These are phyloP conservation scores for Urocitellus parryii DNA, from an alignment of 2,113 vertebrate genomes.

Conservation along the genomic window DNA sequence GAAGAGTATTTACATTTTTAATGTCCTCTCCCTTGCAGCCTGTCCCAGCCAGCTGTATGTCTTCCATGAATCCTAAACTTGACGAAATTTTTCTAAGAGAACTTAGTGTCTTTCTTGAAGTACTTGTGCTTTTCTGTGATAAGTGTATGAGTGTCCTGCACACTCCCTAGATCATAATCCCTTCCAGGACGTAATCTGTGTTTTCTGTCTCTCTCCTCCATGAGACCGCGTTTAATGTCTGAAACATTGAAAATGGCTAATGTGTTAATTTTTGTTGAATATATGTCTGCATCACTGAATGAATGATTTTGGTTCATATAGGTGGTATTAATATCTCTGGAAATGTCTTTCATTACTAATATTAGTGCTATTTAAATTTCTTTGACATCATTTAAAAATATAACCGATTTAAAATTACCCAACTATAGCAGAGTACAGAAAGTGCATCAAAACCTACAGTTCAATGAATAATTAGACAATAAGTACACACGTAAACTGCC, in stretches of 20 bases:
- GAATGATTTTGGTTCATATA: not conserved
- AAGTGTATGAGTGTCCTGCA: not conserved
- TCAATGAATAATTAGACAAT: not conserved
- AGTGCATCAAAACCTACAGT: not conserved
- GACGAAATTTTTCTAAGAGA: not conserved
- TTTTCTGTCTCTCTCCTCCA: not conserved
- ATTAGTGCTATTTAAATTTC: not conserved
- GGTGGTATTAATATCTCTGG: not conserved
- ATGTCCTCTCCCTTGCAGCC: not conserved
- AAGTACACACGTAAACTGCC: not conserved
- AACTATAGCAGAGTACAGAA: not conserved
- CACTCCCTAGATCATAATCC: not conserved
- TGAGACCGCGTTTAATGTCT: not conserved
- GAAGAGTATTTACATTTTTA: not conserved
- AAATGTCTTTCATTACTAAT: not conserved
- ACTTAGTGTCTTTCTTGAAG: not conserved
- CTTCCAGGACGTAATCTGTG: not conserved
- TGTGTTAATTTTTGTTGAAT: not conserved
- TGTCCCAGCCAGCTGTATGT: not conserved
- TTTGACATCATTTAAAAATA: not conserved
- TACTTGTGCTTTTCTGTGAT: not conserved
- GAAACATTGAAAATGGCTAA: not conserved
- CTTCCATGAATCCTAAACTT: not conserved
- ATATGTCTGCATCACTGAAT: not conserved
- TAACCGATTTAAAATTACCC: not conserved